Evolutionary conservation across 2,888 invertebrate species (phyloP).

Genomic region (Volucella inflata): DNA sequence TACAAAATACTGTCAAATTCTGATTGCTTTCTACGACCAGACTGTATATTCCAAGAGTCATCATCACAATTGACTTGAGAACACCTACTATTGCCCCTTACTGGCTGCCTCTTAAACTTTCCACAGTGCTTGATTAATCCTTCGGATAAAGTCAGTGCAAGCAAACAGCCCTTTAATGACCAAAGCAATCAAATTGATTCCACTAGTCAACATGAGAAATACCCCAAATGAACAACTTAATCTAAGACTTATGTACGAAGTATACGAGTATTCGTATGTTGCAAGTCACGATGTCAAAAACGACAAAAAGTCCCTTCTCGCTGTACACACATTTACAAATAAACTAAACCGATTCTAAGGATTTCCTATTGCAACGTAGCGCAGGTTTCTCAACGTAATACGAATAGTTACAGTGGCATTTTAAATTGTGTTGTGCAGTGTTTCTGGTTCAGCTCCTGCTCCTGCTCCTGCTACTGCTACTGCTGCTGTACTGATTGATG

Average conservation of each 20-base stretch:
- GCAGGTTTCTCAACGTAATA: conserved; percentile 9
- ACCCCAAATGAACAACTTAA: conserved; percentile 49
- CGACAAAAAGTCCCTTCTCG: conserved; percentile 22
- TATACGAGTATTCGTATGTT: background rate
- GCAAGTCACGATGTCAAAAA: conserved; percentile 45
- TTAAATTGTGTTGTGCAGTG: background rate
- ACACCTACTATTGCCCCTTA: too few species aligned
- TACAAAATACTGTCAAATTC: too few species aligned
- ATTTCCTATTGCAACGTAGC: conserved; percentile 25
- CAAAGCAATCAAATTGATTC: conserved; percentile 52
- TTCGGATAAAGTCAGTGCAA: too few species aligned
- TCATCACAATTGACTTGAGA: too few species aligned
- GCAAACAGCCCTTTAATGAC: conserved; percentile 3
- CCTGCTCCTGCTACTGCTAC: conserved; percentile 9
- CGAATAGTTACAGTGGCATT: background rate
- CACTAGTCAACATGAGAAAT: conserved; percentile 56
- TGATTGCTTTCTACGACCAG: too few species aligned
- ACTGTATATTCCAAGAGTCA: too few species aligned
- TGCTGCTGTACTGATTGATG: conserved; percentile 64
- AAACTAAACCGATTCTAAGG: background rate
- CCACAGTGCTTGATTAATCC: too few species aligned
- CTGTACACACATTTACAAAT: conserved; percentile 6
- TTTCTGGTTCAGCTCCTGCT: background rate
- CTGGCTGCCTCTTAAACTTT: too few species aligned
- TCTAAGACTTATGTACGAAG: conserved; percentile 26